Conservation (phyloP, 2,113 vertebrate species). For the Morone saxatilis region DNA sequence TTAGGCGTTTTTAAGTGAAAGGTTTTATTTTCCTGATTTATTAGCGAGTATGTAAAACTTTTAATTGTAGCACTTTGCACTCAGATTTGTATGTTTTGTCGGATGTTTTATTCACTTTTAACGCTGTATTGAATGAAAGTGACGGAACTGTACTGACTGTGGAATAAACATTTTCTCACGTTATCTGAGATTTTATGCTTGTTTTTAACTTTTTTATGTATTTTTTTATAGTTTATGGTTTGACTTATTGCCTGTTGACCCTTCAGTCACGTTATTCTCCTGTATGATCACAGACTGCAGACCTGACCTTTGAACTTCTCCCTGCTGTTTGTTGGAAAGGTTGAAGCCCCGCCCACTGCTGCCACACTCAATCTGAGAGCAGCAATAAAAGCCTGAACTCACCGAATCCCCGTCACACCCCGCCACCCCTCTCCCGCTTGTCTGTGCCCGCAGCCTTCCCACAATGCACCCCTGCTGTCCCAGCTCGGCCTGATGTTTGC, state of each 20-base stretch:
- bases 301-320: slow-evolving; percentile 20
- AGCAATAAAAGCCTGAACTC: not conserved
- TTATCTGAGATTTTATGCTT: no score
- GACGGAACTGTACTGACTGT: no score
- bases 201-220: not conserved
- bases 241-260: not conserved
- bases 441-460: slow-evolving; percentile 54
- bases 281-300: not conserved
- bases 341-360: slow-evolving; percentile 16
- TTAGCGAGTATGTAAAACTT: no score
- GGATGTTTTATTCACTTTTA: no score
- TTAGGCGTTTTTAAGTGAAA: no score
- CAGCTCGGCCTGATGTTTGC: slow-evolving; percentile 60
- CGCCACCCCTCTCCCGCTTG: slow-evolving; percentile 6
- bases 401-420: not conserved
- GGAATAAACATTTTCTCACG: no score
- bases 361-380: not conserved
- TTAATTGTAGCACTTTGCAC: no score
- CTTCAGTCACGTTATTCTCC: not conserved
- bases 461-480: slow-evolving; percentile 69
- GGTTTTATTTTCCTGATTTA: no score
- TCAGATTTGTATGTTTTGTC: no score
- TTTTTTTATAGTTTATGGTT: not conserved
- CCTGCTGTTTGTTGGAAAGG: not conserved
- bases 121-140: no score